phyloP scores from a whole-genome alignment of 1,140 invertebrate genomes.

The Pseudomyrmex concolor region DNA sequence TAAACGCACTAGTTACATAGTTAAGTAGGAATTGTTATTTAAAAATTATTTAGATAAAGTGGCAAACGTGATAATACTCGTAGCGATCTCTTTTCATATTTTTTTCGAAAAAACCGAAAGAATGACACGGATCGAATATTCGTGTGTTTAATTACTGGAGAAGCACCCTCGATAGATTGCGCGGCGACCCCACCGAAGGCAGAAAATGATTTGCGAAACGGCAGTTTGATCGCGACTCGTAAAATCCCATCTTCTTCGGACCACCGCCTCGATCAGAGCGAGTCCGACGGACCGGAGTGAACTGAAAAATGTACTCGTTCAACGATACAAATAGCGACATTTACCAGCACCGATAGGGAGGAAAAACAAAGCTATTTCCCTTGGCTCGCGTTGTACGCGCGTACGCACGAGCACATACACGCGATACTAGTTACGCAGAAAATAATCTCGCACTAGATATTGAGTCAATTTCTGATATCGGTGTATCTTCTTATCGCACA shows the following conservation, averaged over 20 bases:
- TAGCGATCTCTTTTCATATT: background rate
- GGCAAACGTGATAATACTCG: background rate
- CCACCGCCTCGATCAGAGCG: constrained; percentile 2
- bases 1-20: background rate
- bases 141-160: constrained; percentile 36
- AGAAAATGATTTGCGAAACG: constrained; percentile 73
- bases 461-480: background rate
- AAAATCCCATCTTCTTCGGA: constrained; percentile 65
- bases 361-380: constrained; percentile 73
- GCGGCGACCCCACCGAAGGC: background rate
- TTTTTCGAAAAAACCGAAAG: background rate
- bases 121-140: too few relatives aligned
- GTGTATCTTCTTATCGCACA: background rate
- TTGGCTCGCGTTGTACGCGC: constrained; percentile 17
- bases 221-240: constrained; percentile 64
- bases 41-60: too few relatives aligned
- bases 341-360: constrained; percentile 71
- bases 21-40: background rate
- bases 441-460: constrained; percentile 5
- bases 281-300: constrained; percentile 66
- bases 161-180: constrained; percentile 44
- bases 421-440: background rate
- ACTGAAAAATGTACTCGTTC: constrained; percentile 78
- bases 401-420: too few relatives aligned
- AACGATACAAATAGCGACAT: constrained; percentile 77